A percentile compares a stretch with the other conserved stretches of the same genome.
Evolutionary conservation across 1,140 invertebrate genomes (phyloP).

Genomic region (Himalopsyche phryganea): DNA sequence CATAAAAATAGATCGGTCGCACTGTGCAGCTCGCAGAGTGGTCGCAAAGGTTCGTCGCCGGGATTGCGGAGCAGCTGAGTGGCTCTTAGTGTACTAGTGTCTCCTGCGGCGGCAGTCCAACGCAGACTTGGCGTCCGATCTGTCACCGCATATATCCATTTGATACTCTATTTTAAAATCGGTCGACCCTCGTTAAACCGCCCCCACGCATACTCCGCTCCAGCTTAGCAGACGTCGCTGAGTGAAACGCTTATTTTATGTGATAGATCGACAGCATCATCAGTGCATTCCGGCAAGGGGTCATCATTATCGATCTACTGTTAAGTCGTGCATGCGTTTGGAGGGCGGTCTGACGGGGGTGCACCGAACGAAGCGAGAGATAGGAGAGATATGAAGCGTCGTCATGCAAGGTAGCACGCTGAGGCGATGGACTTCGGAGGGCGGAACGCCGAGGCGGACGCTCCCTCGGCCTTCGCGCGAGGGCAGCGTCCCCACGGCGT

Average conservation of each 20-base stretch:
- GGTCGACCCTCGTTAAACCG: background rate
- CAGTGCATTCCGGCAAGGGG: background rate
- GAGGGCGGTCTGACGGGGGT: conserved; percentile 8
- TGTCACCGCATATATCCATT: background rate
- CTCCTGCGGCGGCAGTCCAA: too few species aligned
- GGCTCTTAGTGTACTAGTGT: too few species aligned
- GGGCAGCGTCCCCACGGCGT: conserved; percentile 62
- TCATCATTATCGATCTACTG: conserved; percentile 37
- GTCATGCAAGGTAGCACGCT: conserved; percentile 44
- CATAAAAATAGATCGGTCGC: conserved; percentile 19
- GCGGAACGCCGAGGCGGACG: conserved; percentile 55
- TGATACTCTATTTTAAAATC: background rate
- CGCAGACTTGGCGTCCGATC: too few species aligned
- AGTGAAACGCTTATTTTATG: background rate
- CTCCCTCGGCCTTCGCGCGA: conserved; percentile 55
- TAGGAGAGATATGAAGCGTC: too few species aligned
- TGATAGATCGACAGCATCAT: too few species aligned
- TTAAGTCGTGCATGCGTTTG: conserved; percentile 33
- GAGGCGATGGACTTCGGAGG: conserved; percentile 61
- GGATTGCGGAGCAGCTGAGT: too few species aligned
- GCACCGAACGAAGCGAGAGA: conserved; percentile 11
- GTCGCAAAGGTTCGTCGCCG: too few species aligned
- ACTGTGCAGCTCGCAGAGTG: background rate
- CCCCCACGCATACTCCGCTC: background rate
- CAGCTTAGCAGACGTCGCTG: background rate